These are phyloP conservation scores for Diaperis boleti DNA, from an alignment of 2,888 invertebrate species.

Conservation along the genomic window DNA sequence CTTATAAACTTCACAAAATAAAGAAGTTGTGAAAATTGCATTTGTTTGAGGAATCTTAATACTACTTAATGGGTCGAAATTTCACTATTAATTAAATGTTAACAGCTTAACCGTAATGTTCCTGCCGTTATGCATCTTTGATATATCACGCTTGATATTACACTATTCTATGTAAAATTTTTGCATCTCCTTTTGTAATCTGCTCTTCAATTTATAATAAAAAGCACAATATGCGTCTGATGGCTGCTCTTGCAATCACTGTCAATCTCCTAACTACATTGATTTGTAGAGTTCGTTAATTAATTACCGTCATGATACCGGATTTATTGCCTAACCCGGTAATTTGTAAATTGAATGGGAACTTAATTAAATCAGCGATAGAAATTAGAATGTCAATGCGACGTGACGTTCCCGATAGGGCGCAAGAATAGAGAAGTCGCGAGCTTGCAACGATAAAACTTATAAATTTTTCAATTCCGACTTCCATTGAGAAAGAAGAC, in stretches of 20 bases:
- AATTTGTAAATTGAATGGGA: constrained; percentile 52
- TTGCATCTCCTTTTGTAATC: neutral
- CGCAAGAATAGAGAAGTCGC: constrained; percentile 12
- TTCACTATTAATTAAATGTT: too few species aligned
- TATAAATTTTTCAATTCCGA: constrained; percentile 29
- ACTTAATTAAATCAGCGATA: constrained; percentile 49
- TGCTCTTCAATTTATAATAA: constrained; percentile 12
- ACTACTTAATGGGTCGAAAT: too few species aligned
- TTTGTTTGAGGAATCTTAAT: too few species aligned
- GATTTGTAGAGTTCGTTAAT: constrained; percentile 51
- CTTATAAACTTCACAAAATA: too few species aligned
- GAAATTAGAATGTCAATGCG: constrained; percentile 48
- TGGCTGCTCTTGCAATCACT: constrained; percentile 9
- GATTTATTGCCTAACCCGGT: constrained; percentile 50
- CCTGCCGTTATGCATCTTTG: too few species aligned
- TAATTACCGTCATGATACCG: constrained; percentile 51
- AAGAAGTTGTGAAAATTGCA: too few species aligned
- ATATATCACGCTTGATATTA: neutral
- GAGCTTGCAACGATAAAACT: constrained; percentile 16
- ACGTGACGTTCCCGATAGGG: constrained; percentile 34
- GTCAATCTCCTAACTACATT: constrained; percentile 44
- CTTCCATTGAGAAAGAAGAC: constrained; percentile 5
- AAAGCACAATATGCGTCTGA: constrained; percentile 25
- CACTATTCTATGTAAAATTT: neutral
- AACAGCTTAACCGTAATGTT: too few species aligned